Evolutionary conservation across 2,888 invertebrate genomes (phyloP).

Genomic region (Drosophila ustulata): DNA sequence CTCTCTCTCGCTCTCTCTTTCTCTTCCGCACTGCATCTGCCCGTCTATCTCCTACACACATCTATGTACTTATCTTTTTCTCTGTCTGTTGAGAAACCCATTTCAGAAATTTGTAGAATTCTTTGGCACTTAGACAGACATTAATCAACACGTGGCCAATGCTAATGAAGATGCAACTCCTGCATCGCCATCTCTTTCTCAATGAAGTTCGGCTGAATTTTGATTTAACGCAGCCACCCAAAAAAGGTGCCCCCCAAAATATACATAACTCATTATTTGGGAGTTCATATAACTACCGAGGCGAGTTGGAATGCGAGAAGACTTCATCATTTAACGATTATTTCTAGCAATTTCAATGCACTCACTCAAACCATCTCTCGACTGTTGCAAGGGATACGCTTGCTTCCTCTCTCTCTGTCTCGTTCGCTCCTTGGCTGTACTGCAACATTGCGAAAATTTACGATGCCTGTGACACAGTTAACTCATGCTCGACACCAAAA

Average conservation of each 20-base stretch:
- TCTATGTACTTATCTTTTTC: conserved; percentile 15
- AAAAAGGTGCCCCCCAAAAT: conserved; percentile 49
- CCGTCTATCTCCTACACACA: conserved; percentile 8
- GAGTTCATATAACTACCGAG: conserved; percentile 41
- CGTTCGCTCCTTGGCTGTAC: conserved; percentile 15
- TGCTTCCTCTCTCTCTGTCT: neutral
- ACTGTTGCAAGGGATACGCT: conserved; percentile 8
- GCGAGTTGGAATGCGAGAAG: conserved; percentile 38
- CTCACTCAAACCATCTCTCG: conserved; percentile 39
- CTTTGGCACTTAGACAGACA: conserved; percentile 43
- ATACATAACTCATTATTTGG: conserved; percentile 70
- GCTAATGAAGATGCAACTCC: conserved; percentile 58
- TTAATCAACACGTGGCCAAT: conserved; percentile 60
- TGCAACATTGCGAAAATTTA: conserved; percentile 75
- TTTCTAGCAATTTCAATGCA: conserved; percentile 78
- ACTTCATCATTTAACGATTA: conserved; percentile 80
- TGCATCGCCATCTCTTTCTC: neutral
- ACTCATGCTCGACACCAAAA: conserved; percentile 80
- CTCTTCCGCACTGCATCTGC: neutral
- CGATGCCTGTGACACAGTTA: conserved; percentile 80
- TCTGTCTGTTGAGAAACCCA: neutral
- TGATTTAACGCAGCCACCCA: conserved; percentile 76
- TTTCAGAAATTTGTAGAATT: conserved; percentile 30
- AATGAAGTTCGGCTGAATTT: conserved; percentile 33
- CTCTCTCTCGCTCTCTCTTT: neutral